Percentiles rank a stretch among this genome's conserved stretches.
Evolutionary conservation across 1,140 invertebrate genomes (phyloP).

Genomic region (Calycopis cecrops): DNA sequence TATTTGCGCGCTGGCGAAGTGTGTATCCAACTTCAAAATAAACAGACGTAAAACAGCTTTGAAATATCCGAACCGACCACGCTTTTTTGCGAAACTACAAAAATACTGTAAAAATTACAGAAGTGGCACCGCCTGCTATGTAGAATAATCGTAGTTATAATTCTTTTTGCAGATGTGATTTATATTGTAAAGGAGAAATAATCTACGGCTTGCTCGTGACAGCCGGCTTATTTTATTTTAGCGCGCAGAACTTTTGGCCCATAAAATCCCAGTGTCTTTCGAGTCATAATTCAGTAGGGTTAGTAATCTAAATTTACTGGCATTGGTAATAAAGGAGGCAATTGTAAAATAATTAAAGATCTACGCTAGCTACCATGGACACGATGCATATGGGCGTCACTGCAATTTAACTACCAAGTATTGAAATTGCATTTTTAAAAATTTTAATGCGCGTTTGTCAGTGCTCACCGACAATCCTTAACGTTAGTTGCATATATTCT

Average conservation of each 20-base stretch:
- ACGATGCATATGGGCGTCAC: too few relatives aligned
- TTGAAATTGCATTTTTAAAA: too few relatives aligned
- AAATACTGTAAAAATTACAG: background rate
- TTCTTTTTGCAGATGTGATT: conserved; percentile 6
- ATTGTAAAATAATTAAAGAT: too few relatives aligned
- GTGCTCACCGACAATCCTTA: too few relatives aligned
- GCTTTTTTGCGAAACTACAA: background rate
- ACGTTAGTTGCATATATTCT: too few relatives aligned
- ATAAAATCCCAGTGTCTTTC: background rate
- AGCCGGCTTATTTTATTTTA: conserved; percentile 8
- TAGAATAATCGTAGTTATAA: background rate
- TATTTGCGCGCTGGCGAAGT: conserved; percentile 12
- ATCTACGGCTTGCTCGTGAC: conserved; percentile 9
- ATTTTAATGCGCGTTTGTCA: too few relatives aligned
- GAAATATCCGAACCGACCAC: conserved; percentile 11
- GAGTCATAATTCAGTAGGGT: too few relatives aligned
- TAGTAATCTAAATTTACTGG: too few relatives aligned
- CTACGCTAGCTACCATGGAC: too few relatives aligned
- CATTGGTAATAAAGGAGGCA: too few relatives aligned
- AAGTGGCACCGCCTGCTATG: background rate
- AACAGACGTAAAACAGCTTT: conserved; percentile 13
- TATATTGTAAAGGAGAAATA: conserved; percentile 11
- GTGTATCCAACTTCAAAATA: conserved; percentile 13
- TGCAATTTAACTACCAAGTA: too few relatives aligned
- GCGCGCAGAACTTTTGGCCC: conserved; percentile 3